Evolutionary conservation across 2,797 vertebrate species (phyloP).

Genomic region (Acipenser ruthenus): DNA sequence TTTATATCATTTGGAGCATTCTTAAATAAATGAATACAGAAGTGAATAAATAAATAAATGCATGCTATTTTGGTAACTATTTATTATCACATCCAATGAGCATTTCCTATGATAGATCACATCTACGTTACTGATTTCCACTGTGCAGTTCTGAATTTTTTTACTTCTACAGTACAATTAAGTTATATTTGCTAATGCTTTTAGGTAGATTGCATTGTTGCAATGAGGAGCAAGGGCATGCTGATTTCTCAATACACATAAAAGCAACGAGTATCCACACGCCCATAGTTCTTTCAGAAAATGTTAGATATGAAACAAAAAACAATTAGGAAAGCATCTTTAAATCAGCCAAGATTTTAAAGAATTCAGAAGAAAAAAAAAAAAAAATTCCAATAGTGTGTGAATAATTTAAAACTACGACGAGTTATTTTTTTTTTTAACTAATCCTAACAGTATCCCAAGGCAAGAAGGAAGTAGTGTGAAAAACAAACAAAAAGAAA

Average conservation of each 20-base stretch:
- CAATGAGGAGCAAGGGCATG: background rate
- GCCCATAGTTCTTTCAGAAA: background rate
- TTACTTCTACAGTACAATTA: background rate
- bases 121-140: too few species aligned
- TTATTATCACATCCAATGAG: too few species aligned
- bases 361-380: conserved; percentile 29
- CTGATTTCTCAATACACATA: background rate
- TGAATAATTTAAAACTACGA: conserved; percentile 17
- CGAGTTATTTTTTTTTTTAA: too few species aligned
- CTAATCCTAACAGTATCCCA: background rate
- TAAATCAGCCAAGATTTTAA: conserved; percentile 26
- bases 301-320: conserved; percentile 21
- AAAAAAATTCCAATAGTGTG: conserved; percentile 35
- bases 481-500: background rate
- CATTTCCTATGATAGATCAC: too few species aligned
- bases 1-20: too few species aligned
- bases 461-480: background rate
- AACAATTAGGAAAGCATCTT: conserved; percentile 37
- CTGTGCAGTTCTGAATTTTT: background rate
- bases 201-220: background rate
- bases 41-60: too few species aligned
- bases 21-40: too few species aligned
- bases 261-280: background rate
- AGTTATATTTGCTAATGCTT: background rate
- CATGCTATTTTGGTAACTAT: too few species aligned